Conservation (phyloP, 2,888 invertebrate species). For the Physocephala rufipes region DNA sequence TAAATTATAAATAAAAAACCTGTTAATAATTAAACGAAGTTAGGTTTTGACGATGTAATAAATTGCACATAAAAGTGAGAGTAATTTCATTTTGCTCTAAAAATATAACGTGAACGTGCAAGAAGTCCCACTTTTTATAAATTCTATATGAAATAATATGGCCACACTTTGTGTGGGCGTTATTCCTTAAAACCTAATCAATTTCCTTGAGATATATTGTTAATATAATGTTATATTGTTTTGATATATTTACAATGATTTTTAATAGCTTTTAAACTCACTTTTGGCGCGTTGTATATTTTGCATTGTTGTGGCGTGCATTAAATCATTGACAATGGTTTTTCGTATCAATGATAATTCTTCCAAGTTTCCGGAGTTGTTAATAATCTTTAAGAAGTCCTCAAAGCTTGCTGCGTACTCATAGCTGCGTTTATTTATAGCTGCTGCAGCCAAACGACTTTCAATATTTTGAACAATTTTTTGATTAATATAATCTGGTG, state of each 20-base stretch:
- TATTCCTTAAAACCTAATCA: no score
- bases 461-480: slow-evolving; percentile 85
- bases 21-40: no score
- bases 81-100: no score
- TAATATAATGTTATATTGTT: slow-evolving; percentile 1
- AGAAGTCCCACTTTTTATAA: no score
- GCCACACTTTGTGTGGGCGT: no score
- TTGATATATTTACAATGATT: not conserved
- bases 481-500: slow-evolving; percentile 91
- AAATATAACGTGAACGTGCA: no score
- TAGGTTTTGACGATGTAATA: no score
- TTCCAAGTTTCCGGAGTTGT: slow-evolving; percentile 81
- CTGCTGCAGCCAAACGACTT: slow-evolving; percentile 79
- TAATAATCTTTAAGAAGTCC: slow-evolving; percentile 86
- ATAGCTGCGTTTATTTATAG: slow-evolving; percentile 82
- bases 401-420: slow-evolving; percentile 91
- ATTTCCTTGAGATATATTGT: not conserved
- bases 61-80: no score
- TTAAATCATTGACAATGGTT: slow-evolving; percentile 89
- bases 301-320: slow-evolving; percentile 92
- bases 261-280: not conserved
- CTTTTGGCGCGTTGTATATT: slow-evolving; percentile 89
- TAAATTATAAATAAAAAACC: no score
- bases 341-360: slow-evolving; percentile 84
- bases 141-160: no score